Evolutionary conservation across 2,797 vertebrate genomes (phyloP).

Genomic region (Catostomus latipinnis): DNA sequence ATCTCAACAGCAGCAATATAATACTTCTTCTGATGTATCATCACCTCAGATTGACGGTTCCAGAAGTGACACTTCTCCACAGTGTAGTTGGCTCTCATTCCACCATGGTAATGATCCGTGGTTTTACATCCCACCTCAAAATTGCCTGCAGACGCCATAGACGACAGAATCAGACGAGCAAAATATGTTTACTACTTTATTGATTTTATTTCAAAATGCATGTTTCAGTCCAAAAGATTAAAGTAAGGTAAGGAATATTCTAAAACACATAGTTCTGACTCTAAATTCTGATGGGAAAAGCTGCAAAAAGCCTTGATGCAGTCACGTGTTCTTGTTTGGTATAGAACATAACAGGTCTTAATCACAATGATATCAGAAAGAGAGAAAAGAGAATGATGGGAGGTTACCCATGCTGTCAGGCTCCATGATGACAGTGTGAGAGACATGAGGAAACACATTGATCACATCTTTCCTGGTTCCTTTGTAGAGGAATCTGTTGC

Average conservation of each 20-base stretch:
- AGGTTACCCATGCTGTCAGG: slow-evolving; percentile 85
- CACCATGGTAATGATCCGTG: slow-evolving; percentile 80
- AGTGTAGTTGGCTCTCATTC: slow-evolving; percentile 83
- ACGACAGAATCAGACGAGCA: slow-evolving; percentile 6
- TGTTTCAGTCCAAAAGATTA: neutral
- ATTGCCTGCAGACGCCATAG: slow-evolving; percentile 69
- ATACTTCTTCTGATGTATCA: slow-evolving; percentile 81
- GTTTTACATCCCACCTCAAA: slow-evolving; percentile 83
- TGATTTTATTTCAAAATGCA: neutral
- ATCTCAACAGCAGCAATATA: slow-evolving; percentile 89
- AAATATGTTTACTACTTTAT: neutral
- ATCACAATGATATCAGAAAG: neutral
- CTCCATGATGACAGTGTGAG: slow-evolving; percentile 86
- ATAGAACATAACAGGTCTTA: neutral
- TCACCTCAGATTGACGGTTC: slow-evolving; percentile 63
- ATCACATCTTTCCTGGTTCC: slow-evolving; percentile 86
- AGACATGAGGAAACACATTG: slow-evolving; percentile 91
- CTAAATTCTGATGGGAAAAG: no score
- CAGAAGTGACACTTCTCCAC: slow-evolving; percentile 76
- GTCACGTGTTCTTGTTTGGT: neutral
- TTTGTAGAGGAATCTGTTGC: slow-evolving; percentile 86
- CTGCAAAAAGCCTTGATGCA: no score
- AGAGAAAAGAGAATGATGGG: neutral
- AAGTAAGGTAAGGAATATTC: neutral
- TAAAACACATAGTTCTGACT: no score